Evolutionary conservation across 2,797 vertebrate genomes (phyloP).

Genomic region (Hypotaenidia okinawae): DNA sequence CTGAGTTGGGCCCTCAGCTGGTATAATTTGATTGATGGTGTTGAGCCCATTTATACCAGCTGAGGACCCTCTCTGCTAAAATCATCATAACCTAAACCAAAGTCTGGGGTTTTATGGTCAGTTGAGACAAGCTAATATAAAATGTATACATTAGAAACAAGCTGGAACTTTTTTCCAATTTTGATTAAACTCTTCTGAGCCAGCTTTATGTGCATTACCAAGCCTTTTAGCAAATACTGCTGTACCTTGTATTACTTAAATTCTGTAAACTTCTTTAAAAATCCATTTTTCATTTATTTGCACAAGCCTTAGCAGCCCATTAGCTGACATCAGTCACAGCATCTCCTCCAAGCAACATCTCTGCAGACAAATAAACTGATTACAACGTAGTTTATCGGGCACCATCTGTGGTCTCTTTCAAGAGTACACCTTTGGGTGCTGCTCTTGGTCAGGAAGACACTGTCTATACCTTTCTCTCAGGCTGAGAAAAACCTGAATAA

Average conservation of each 20-base stretch:
- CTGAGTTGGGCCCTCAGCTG: background rate
- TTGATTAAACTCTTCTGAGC: background rate
- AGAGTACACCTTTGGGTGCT: background rate
- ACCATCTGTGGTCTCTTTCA: background rate
- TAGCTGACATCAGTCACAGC: background rate
- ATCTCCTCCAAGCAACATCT: background rate
- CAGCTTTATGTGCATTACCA: background rate
- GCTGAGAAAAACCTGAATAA: background rate
- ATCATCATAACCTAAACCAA: background rate
- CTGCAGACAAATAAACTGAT: background rate
- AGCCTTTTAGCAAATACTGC: background rate
- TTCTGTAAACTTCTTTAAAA: background rate
- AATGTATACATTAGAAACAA: background rate
- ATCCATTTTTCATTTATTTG: background rate
- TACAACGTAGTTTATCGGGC: background rate
- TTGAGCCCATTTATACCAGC: background rate
- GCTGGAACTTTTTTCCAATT: background rate
- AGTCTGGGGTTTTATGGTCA: background rate
- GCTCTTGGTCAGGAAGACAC: background rate
- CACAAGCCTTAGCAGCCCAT: background rate
- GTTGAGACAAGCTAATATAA: background rate
- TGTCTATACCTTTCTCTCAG: background rate
- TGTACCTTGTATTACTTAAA: background rate
- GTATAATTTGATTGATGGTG: background rate
- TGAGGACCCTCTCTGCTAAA: background rate